Evolutionary conservation across 2,888 invertebrate species (phyloP).

Genomic region (Augochlorella aurata): DNA sequence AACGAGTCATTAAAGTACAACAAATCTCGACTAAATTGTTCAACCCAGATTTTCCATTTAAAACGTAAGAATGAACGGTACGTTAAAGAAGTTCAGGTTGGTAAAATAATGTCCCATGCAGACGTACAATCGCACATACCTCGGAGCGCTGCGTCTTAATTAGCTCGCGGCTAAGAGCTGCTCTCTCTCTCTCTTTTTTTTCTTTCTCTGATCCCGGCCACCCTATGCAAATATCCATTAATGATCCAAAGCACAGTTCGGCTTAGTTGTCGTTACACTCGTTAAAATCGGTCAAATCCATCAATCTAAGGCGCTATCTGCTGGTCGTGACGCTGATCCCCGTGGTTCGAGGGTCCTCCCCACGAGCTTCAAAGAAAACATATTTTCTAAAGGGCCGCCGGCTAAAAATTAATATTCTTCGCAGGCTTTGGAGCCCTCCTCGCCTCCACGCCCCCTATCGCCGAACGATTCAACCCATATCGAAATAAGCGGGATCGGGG

Average conservation of each 20-base stretch:
- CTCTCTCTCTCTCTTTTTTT: not conserved
- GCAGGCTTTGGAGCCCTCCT: conserved; percentile 14
- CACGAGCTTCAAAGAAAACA: conserved; percentile 63
- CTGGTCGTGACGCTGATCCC: conserved; percentile 52
- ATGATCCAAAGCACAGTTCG: conserved; percentile 30
- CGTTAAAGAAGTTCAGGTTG: not conserved
- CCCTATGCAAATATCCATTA: conserved; percentile 45
- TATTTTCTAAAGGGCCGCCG: conserved; percentile 58
- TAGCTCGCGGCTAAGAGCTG: conserved; percentile 21
- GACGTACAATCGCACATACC: not conserved
- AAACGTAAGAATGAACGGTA: too few relatives aligned
- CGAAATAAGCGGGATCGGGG: conserved; percentile 48
- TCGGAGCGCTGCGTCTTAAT: conserved; percentile 24
- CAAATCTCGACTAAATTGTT: too few relatives aligned
- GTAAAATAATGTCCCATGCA: not conserved
- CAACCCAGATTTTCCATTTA: too few relatives aligned
- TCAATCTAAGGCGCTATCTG: conserved; percentile 56
- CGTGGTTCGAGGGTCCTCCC: conserved; percentile 34
- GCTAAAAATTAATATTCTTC: conserved; percentile 73
- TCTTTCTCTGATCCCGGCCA: not conserved
- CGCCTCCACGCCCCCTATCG: conserved; percentile 35
- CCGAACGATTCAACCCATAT: conserved; percentile 38
- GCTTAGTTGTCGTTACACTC: conserved; percentile 43
- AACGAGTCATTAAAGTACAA: too few relatives aligned
- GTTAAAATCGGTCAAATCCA: conserved; percentile 58